Percentiles rank a stretch among this genome's conserved stretches.
These are phyloP conservation scores for Bergia sp. DNA, from an alignment of 92 coral and sea anemone species.

Conservation along the genomic window DNA sequence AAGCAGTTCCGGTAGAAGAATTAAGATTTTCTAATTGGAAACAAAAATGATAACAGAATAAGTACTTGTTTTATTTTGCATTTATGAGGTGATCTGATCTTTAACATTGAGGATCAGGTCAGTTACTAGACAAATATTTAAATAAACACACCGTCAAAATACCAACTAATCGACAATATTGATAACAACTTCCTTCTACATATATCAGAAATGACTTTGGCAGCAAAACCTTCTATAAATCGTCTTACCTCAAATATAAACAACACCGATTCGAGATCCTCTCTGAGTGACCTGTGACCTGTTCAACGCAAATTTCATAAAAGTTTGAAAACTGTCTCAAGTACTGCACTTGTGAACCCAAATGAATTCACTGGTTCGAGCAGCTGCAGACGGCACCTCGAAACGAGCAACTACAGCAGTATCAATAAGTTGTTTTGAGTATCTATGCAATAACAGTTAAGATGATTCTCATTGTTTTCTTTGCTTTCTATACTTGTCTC, in stretches of 20 bases:
- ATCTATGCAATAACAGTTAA: background rate
- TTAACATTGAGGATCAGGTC: background rate
- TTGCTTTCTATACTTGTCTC: background rate
- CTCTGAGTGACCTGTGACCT: constrained; percentile 95
- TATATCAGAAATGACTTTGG: background rate
- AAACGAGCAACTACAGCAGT: background rate
- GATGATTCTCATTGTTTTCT: background rate
- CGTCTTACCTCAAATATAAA: constrained; percentile 82
- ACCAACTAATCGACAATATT: constrained; percentile 9
- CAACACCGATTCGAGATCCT: constrained; percentile 91
- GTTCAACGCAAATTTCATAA: constrained; percentile 8
- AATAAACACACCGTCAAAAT: constrained; percentile 18
- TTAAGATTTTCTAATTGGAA: constrained; percentile 76
- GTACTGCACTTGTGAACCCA: constrained; percentile 24
- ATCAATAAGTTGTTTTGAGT: background rate
- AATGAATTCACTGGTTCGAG: background rate
- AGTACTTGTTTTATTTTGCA: constrained; percentile 7
- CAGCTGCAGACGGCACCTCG: background rate
- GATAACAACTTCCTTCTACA: constrained; percentile 1
- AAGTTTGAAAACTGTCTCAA: background rate
- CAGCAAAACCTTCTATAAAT: background rate
- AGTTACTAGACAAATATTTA: constrained; percentile 34
- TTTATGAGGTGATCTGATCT: background rate
- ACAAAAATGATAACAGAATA: constrained; percentile 28
- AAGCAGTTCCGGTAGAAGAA: constrained; percentile 88